Evolutionary conservation across 2,113 vertebrate genomes (phyloP).

Genomic region (Anseranas semipalmata): DNA sequence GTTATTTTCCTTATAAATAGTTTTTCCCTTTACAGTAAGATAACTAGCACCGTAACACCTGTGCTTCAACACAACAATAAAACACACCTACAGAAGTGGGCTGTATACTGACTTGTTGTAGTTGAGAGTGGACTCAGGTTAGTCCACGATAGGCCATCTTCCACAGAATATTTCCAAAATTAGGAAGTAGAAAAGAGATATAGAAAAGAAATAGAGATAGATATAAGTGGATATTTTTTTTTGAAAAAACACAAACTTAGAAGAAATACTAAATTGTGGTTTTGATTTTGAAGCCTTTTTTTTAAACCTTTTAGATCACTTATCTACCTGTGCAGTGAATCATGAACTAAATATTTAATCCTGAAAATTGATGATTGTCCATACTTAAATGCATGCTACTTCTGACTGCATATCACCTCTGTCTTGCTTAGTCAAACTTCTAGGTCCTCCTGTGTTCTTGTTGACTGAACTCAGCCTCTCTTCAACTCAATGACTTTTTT

Average conservation of each 20-base stretch:
- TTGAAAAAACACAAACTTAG: background rate
- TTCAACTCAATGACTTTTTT: slow-evolving; percentile 37
- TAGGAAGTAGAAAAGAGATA: background rate
- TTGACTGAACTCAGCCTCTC: slow-evolving; percentile 9
- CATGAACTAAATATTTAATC: background rate
- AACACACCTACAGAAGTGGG: background rate
- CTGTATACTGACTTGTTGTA: background rate
- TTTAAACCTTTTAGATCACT: background rate
- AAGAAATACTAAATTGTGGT: background rate
- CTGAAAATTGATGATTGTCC: background rate
- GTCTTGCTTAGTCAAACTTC: background rate
- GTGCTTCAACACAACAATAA: background rate
- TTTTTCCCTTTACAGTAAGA: background rate
- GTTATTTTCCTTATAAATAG: background rate
- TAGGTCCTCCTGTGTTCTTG: slow-evolving; percentile 30
- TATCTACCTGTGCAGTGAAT: background rate
- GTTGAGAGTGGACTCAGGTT: background rate
- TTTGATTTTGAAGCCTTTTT: background rate
- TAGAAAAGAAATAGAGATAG: background rate
- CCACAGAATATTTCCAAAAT: background rate
- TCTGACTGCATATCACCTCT: background rate
- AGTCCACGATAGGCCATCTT: background rate
- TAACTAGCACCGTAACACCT: background rate
- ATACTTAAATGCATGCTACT: background rate
- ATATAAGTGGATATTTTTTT: background rate